Conservation (phyloP, 2,113 vertebrate genomes). For the Synodontis membranacea region DNA sequence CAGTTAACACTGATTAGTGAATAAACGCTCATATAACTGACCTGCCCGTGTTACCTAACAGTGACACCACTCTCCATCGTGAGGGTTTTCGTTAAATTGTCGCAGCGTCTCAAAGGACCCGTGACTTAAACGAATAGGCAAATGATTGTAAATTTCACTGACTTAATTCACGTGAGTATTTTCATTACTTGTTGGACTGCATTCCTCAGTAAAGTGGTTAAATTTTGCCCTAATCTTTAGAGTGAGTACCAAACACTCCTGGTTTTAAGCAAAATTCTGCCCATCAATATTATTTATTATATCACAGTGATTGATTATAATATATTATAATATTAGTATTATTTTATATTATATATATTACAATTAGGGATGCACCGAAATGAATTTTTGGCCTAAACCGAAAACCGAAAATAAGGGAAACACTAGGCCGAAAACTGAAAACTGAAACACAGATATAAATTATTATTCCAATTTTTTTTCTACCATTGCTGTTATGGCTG, state of each 20-base stretch:
- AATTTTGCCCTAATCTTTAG: not conserved
- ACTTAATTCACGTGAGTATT: not conserved
- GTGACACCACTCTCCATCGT: not conserved
- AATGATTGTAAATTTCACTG: not conserved
- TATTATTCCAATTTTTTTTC: too few relatives aligned
- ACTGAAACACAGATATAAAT: too few relatives aligned
- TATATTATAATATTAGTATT: too few relatives aligned
- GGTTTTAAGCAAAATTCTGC: not conserved
- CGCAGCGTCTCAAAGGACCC: not conserved
- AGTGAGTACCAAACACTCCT: not conserved
- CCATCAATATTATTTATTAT: not conserved
- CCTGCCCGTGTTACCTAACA: constrained; percentile 16
- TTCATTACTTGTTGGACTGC: not conserved
- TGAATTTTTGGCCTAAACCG: too few relatives aligned
- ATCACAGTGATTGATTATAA: not conserved
- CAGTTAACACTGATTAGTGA: constrained; percentile 40
- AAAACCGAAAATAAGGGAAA: too few relatives aligned
- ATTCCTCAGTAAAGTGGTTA: not conserved
- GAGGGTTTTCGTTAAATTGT: not conserved
- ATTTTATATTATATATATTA: too few relatives aligned
- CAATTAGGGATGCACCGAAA: too few relatives aligned
- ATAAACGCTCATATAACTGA: constrained; percentile 22
- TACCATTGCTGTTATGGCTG: too few relatives aligned
- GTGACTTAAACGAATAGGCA: not conserved
- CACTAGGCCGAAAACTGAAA: too few relatives aligned